These are phyloP conservation scores for Malurus melanocephalus DNA, from an alignment of 2,113 vertebrate species.

Conservation along the genomic window DNA sequence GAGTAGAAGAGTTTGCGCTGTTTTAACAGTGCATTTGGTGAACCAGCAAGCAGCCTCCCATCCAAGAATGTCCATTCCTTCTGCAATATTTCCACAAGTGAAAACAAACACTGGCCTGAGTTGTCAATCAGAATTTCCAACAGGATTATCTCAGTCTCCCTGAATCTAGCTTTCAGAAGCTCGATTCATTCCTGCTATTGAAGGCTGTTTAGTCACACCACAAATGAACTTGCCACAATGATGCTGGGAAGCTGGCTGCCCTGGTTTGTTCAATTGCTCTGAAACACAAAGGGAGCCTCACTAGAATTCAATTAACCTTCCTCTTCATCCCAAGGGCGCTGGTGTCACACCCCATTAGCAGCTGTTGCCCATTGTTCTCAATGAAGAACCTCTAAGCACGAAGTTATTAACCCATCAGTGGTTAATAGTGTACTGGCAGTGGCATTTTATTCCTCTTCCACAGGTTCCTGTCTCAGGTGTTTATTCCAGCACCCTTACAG, in stretches of 20 bases:
- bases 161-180: not conserved
- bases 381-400: not conserved
- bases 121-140: not conserved
- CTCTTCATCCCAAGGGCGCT: not conserved
- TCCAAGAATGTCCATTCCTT: not conserved
- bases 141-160: not conserved
- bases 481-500: not conserved
- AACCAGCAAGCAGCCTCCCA: not conserved
- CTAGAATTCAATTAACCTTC: slow-evolving; percentile 36
- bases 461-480: not conserved
- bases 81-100: not conserved
- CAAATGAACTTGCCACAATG: not conserved
- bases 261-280: slow-evolving; percentile 13
- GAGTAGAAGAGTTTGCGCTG: not conserved
- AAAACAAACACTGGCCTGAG: not conserved
- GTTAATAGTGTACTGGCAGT: not conserved
- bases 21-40: not conserved
- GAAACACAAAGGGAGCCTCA: slow-evolving; percentile 6
- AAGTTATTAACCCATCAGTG: slow-evolving; percentile 29
- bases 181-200: not conserved
- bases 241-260: not conserved
- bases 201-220: not conserved
- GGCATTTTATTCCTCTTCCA: not conserved
- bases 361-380: slow-evolving; percentile 15
- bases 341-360: not conserved